phyloP scores from a whole-genome alignment of 2,888 invertebrate genomes.

The Augiades crinisus region DNA sequence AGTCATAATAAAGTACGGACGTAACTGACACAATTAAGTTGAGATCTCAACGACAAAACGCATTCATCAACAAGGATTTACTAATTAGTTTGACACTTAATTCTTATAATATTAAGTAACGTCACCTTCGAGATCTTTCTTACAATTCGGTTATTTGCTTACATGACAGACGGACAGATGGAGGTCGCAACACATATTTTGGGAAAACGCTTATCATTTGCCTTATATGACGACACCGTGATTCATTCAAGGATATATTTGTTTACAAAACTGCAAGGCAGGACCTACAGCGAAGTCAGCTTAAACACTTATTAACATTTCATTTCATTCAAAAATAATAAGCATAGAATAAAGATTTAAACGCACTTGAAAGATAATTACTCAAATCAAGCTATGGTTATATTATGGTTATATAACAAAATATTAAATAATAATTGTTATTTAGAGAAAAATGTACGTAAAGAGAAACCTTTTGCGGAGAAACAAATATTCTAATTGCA shows the following conservation, averaged over 20 bases:
- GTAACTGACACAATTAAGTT: not conserved
- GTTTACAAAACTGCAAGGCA: conserved; percentile 6
- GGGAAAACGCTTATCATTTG: conserved; percentile 3
- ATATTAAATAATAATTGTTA: too few relatives aligned
- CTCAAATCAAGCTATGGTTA: too few relatives aligned
- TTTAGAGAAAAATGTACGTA: too few relatives aligned
- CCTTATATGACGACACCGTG: conserved; percentile 10
- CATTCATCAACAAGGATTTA: not conserved
- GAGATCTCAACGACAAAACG: not conserved
- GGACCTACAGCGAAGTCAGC: conserved; percentile 11
- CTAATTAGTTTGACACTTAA: not conserved
- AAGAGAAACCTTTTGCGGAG: too few relatives aligned
- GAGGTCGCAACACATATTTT: conserved; percentile 12
- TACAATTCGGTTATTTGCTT: conserved; percentile 14
- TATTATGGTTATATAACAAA: too few relatives aligned
- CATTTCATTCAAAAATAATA: too few relatives aligned
- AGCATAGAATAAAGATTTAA: too few relatives aligned
- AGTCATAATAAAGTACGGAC: too few relatives aligned
- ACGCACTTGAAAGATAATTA: too few relatives aligned
- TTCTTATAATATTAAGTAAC: conserved; percentile 13
- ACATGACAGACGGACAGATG: conserved; percentile 6
- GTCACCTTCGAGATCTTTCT: conserved; percentile 5
- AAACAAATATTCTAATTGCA: too few relatives aligned
- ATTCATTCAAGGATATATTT: conserved; percentile 16
- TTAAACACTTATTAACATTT: too few relatives aligned